Conservation (phyloP, 2,888 invertebrate species). For the Anthophora plumipes region DNA sequence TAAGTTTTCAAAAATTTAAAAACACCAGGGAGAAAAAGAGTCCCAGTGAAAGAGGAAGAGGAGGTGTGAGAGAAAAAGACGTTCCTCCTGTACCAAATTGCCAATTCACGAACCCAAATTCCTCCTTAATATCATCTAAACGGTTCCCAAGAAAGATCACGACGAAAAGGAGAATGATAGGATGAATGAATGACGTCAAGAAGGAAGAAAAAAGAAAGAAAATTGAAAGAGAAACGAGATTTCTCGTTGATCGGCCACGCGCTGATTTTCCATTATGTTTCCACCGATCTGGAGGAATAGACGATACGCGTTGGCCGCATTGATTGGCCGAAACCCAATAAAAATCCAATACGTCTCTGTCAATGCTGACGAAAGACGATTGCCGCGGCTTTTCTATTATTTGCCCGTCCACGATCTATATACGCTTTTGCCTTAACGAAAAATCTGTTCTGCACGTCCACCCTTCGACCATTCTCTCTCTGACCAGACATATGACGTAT, state of each 20-base stretch:
- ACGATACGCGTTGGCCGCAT: constrained; percentile 54
- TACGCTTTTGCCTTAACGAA: constrained; percentile 14
- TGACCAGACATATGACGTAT: constrained; percentile 18
- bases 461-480: neutral
- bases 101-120: constrained; percentile 4
- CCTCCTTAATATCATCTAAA: constrained; percentile 23
- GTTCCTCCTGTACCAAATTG: neutral
- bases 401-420: constrained; percentile 46
- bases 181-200: neutral
- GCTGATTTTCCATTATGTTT: constrained; percentile 54
- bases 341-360: constrained; percentile 76
- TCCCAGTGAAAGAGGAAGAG: no score
- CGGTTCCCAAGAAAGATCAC: neutral
- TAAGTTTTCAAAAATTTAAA: no score
- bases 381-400: constrained; percentile 65
- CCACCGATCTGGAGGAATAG: constrained; percentile 21
- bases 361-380: constrained; percentile 68
- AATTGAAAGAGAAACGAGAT: neutral
- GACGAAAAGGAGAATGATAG: neutral
- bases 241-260: neutral
- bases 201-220: neutral
- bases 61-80: no score
- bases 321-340: constrained; percentile 77
- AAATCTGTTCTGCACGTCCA: constrained; percentile 37
- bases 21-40: no score